phyloP scores from a whole-genome alignment of 2,113 vertebrate genomes.

The Mirza zaza region DNA sequence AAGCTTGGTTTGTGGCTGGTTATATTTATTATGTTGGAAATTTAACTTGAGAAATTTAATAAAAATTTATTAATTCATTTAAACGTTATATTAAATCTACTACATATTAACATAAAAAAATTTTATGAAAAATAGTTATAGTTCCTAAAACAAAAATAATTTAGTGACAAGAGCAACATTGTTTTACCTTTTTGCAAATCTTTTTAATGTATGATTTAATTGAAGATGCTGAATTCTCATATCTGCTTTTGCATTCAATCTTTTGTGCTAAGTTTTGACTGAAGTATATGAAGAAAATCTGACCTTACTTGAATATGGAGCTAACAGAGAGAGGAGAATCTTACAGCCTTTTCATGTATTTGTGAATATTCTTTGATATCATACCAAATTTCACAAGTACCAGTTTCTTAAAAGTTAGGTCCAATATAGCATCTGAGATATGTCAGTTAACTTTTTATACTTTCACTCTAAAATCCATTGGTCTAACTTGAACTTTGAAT shows the following conservation, averaged over 20 bases:
- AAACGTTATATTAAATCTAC: neutral
- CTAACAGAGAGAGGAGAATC: neutral
- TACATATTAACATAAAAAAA: neutral
- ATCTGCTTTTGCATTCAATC: neutral
- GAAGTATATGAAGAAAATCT: neutral
- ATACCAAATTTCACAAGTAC: neutral
- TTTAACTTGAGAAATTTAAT: neutral
- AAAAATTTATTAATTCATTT: neutral
- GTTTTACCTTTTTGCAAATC: constrained; percentile 19
- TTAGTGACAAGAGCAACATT: neutral
- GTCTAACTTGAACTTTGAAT: neutral
- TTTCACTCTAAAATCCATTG: neutral
- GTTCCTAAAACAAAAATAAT: neutral
- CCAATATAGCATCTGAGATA: neutral
- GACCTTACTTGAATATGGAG: neutral
- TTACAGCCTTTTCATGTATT: neutral
- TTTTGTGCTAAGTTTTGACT: neutral
- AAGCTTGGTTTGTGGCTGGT: neutral
- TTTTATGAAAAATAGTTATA: neutral
- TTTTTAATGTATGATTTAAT: neutral
- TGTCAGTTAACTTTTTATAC: neutral
- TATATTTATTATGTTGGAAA: constrained; percentile 4
- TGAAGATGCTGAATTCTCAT: neutral
- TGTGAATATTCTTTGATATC: constrained; percentile 32
- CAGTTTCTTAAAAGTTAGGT: neutral